Conservation (phyloP, 2,888 invertebrate genomes). For the Seira ritae region DNA sequence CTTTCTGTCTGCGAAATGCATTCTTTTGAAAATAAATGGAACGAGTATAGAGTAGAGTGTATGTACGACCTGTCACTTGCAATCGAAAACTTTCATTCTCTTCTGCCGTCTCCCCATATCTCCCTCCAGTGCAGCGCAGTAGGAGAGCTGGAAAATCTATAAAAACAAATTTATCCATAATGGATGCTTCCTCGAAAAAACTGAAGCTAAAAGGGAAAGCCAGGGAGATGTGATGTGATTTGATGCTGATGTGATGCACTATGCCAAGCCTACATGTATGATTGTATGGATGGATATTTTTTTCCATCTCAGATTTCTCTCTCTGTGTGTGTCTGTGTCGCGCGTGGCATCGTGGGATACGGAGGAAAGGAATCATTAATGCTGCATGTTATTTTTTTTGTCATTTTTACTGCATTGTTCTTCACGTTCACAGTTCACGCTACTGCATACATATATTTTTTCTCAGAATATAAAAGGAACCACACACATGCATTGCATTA, state of each 20-base stretch:
- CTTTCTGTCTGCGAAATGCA: background rate
- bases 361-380: slow-evolving; percentile 23
- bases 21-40: slow-evolving; percentile 15
- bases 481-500: slow-evolving; percentile 52
- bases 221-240: too few species aligned
- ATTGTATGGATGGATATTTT: too few species aligned
- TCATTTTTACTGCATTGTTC: slow-evolving; percentile 46
- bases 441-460: background rate
- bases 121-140: slow-evolving; percentile 40
- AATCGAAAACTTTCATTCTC: slow-evolving; percentile 38
- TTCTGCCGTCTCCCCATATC: slow-evolving; percentile 22
- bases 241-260: too few species aligned
- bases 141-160: slow-evolving; percentile 6
- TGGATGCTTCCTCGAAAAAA: too few species aligned
- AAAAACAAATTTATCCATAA: too few species aligned
- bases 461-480: slow-evolving; percentile 34
- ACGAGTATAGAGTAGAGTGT: too few species aligned
- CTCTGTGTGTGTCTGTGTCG: slow-evolving; percentile 28
- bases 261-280: too few species aligned
- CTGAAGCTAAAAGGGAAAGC: too few species aligned
- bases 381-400: slow-evolving; percentile 27
- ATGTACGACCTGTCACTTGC: slow-evolving; percentile 70
- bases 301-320: slow-evolving; percentile 34
- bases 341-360: slow-evolving; percentile 47
- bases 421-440: background rate